Evolutionary conservation across 2,888 invertebrate genomes (phyloP), one percentile per base, ranked within the genome.

Genomic region (Taphrorychus bicolor): DNA sequence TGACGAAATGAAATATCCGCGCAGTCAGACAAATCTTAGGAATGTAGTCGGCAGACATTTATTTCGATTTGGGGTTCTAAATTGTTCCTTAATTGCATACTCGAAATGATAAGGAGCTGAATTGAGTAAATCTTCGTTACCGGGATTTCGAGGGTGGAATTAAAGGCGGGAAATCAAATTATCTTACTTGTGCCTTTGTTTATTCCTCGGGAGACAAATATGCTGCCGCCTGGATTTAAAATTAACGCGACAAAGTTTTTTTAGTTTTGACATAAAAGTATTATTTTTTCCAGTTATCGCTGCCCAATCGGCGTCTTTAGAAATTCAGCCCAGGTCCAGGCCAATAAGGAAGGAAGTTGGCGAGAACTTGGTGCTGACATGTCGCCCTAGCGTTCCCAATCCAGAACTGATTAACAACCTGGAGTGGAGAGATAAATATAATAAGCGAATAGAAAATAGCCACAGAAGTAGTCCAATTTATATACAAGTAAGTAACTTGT

Each of bases 341-440:
- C 68, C 72, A 3, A 72, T 91, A 79, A 87, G 88, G 11, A 92
- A 90, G 73, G 87, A 93, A 0, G 88, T 93, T 9, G 93, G 92
- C 57, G 88, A 89, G 76, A 88, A 89, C 42, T 86, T 93, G 64
- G 88, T 93, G 56, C 84, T 95, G 71, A 93, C 93, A 3, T 95
- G 94, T 80, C 87, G 88, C 74, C 90, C 92, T 3, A 87, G 86
- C 16, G 91, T 90, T 1, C 86, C 87, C 0, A 88, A 93, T 75
- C 85, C 87, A 1, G 83, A 84, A 5, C 84, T 92, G 41, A 87
- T 94, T 60, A 87, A 88, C 23, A 88, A 92, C 76, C 86, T 94
- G 49, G 89, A 91, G 78, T 95, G 95, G 95, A 86, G 88, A 7
- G 93, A 93, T 80, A 89, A 90, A 51, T 84, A 86, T 70, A 88